Evolutionary conservation across 1,140 invertebrate genomes (phyloP), one percentile per base, ranked within the genome.

Genomic region (Tetramorium parvispinum): DNA sequence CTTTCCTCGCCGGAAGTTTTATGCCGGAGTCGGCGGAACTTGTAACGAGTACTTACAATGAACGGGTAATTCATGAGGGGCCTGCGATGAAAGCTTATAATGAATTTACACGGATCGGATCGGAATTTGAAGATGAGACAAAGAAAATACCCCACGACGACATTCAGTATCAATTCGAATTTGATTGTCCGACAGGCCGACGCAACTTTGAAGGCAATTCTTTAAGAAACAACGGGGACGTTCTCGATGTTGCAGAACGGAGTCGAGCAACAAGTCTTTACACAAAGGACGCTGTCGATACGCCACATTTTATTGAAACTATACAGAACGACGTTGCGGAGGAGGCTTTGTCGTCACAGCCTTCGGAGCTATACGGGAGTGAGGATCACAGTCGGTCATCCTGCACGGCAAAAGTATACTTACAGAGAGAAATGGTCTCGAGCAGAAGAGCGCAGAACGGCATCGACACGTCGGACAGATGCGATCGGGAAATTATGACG

Each of bases 351-450:
- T 81, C 81, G 27, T 78, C 73, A 18, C 55, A 51, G 32, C 18
- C 27, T n/a, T 78, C 73, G 18, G 82, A 53, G 21, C n/a, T 13
- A 18, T 77, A 65, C 8, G 59, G 37, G n/a, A 77, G 71, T 7
- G 82, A 65, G 13, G 46, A 46, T 85, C 59, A 32, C 4, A 65
- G 71, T 40, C 51, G 51, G 24, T 85, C 57, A 6, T 85, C 73
- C 24, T 24, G 57, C 27, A 40, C 46, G 11, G 13, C 53, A 7
- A 78, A 65, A 32, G 43, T 40, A 8, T 43, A 51, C 24, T 53
- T 32, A 5, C 46, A 16, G 46, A 78, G 16, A 27, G 59, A 78
- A 2, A 7, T 13, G 6, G 3, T 18, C 27, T 65, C 37, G 57
- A 55, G 21, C 11, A 46, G 10, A 13, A 40, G n/a, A 3, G n/a